Base-by-base conservation (phyloP, 1,140 invertebrate genomes). In the Panulirus ornatus region DNA sequence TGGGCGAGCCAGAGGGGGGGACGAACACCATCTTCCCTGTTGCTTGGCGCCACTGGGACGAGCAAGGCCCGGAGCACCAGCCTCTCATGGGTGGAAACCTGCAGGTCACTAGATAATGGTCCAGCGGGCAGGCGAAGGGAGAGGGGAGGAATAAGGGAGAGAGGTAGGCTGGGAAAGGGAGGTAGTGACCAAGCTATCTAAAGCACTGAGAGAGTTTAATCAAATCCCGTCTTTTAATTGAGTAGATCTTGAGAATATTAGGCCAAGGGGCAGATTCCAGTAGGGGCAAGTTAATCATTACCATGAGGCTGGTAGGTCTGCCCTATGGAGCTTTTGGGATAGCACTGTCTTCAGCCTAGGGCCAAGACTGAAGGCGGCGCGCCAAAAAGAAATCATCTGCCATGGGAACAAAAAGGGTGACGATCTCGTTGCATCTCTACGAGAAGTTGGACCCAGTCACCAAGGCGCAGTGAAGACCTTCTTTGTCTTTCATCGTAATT, bases 401-500 rank as follows among this genome's bases (percentile, higher is more conserved):
- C 1, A 34, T 1, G 27, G 16, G 22, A 8, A 27, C n/a, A 34
- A 42, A 16, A 84, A 84, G 81, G 63, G 36, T 63, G 81, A 47
- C 81, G 63, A 84, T 70, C 81, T 19, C 44, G 34, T 51, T 42
- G 34, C 19, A 5, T 30, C n/a, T 16, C n/a, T 42, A n/a, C 3
- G 81, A 47, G 19, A 66, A 27, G 27, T 84, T 27, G 47, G 22
- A 30, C 38, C 36, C 19, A 22, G 22, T 44, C 58, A 36, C 16
- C 38, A 8, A 22, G 40, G 38, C 36, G 3, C 8, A 58, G 19
- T 22, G 27, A 54, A 30, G 40, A 30, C 83, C 70, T 14, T 75
- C 66, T 85, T 85, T 51, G 83, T 51, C 75, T 38, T n/a, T 85
- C 66, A 40, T 22, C 42, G 42, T 75, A 85, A 73, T 73, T 85